Percentiles rank a stretch among this genome's conserved stretches.
Conservation (phyloP, 1,140 invertebrate genomes). For the Teleogryllus occipitalis region DNA sequence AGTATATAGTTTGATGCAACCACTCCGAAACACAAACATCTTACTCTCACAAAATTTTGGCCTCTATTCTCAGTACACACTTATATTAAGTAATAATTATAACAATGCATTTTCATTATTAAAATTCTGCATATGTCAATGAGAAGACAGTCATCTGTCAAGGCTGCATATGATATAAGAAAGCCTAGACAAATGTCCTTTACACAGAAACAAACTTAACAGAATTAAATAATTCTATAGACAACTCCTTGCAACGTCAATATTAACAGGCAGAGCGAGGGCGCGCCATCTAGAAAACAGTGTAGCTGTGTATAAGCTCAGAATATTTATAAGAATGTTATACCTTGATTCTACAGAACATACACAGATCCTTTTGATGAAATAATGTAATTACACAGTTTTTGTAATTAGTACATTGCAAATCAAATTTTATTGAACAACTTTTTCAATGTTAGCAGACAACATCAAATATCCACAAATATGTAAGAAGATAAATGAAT, state of each 20-base stretch:
- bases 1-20: neutral
- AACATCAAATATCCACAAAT: no score
- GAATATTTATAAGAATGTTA: no score
- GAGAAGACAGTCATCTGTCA: neutral
- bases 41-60: constrained; percentile 5
- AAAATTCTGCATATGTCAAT: neutral
- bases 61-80: neutral
- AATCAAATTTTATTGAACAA: no score
- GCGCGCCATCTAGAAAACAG: no score
- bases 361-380: no score
- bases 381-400: no score
- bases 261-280: no score
- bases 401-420: no score
- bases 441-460: no score
- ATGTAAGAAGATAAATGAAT: no score
- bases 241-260: neutral
- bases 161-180: neutral
- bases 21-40: neutral
- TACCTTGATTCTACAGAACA: no score
- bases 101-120: neutral
- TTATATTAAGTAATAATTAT: neutral
- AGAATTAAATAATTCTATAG: neutral
- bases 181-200: neutral
- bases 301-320: no score
- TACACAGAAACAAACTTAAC: neutral